Conservation (phyloP, 1,140 invertebrate genomes). For the Sitophilus oryzae region DNA sequence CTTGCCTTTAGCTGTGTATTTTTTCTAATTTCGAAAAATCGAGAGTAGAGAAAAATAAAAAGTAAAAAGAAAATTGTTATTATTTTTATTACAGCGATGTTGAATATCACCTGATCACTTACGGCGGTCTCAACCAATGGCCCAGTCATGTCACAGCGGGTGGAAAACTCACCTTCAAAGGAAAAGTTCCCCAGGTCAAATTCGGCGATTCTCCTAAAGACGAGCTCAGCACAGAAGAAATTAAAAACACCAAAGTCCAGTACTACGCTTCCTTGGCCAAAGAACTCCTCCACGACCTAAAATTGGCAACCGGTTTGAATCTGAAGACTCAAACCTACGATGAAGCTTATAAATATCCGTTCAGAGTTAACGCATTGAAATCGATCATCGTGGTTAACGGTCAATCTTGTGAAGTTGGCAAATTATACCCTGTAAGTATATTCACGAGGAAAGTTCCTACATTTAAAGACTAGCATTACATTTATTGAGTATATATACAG, state of each 20-base stretch:
- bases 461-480: too few species aligned
- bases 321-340: conserved; percentile 49
- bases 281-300: conserved; percentile 23
- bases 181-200: conserved; percentile 49
- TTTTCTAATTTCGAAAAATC: too few species aligned
- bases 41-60: too few species aligned
- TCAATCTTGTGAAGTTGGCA: conserved; percentile 33
- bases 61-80: not conserved
- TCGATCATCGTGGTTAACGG: conserved; percentile 50
- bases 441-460: too few species aligned
- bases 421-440: conserved; percentile 28
- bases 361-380: conserved; percentile 54
- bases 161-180: conserved; percentile 52
- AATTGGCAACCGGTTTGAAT: conserved; percentile 29
- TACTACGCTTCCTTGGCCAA: conserved; percentile 2
- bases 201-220: conserved; percentile 41
- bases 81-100: conserved; percentile 47
- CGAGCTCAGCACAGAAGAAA: conserved; percentile 2
- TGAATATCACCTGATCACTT: conserved; percentile 53
- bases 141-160: conserved; percentile 52
- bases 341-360: conserved; percentile 54
- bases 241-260: conserved; percentile 8
- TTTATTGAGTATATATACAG: too few species aligned
- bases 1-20: too few species aligned
- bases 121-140: conserved; percentile 49